Percentiles rank a stretch among this genome's conserved stretches.
These are phyloP conservation scores for Ephialtes manifestator DNA, from an alignment of 2,888 invertebrate species.

Conservation along the genomic window DNA sequence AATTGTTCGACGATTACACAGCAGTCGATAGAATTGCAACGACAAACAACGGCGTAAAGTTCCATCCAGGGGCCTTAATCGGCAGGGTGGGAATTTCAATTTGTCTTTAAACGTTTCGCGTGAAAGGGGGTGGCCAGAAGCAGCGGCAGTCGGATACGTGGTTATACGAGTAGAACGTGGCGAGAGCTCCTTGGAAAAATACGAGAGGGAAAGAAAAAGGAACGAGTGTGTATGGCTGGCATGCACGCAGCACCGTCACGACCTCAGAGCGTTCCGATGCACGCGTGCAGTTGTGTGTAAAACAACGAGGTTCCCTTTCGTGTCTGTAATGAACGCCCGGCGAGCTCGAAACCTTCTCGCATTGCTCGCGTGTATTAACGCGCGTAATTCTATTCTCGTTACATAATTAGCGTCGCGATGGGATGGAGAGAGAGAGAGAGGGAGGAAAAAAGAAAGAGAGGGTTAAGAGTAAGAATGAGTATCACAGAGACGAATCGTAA, in stretches of 20 bases:
- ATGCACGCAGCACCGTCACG: conserved; percentile 34
- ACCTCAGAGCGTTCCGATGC: conserved; percentile 14
- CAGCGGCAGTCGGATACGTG: conserved; percentile 12
- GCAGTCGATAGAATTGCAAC: conserved; percentile 36
- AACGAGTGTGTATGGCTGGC: conserved; percentile 28
- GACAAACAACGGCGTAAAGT: neutral
- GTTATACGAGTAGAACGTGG: neutral
- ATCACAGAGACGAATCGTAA: conserved; percentile 59
- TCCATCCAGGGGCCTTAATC: conserved; percentile 52
- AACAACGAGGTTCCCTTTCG: conserved; percentile 63
- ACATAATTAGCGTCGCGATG: conserved; percentile 72
- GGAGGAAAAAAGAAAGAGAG: neutral
- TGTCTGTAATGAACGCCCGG: conserved; percentile 72
- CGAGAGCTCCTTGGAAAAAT: conserved; percentile 38
- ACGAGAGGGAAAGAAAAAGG: conserved; percentile 18
- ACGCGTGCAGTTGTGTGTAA: conserved; percentile 20
- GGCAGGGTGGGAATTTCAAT: conserved; percentile 70
- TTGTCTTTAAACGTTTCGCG: conserved; percentile 69
- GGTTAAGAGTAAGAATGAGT: conserved; percentile 4
- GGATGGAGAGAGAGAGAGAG: conserved; percentile 10
- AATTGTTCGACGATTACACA: conserved; percentile 11
- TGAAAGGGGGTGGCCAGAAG: conserved; percentile 54
- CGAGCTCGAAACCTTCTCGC: conserved; percentile 60
- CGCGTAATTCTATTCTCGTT: conserved; percentile 73
- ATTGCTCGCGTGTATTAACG: conserved; percentile 69